A percentile compares a stretch with the other conserved stretches of the same genome.
These are phyloP conservation scores for Crocuta crocuta DNA, from an alignment of 2,113 vertebrate genomes.

Conservation along the genomic window DNA sequence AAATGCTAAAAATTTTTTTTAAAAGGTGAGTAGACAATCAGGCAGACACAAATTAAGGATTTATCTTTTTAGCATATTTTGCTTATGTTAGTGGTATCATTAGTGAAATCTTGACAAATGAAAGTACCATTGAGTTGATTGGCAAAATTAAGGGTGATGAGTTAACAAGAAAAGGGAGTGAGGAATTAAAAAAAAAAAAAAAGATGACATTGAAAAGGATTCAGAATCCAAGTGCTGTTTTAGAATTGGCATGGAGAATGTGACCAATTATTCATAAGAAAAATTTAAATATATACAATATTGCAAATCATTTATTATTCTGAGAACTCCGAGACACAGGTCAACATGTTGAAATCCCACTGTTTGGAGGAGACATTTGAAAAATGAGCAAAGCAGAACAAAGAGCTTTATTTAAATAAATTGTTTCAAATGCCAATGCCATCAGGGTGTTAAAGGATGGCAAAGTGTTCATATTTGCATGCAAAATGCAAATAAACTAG, in stretches of 20 bases:
- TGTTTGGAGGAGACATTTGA: background rate
- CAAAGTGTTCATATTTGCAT: background rate
- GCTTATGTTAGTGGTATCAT: background rate
- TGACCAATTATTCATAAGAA: background rate
- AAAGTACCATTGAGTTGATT: background rate
- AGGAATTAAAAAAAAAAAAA: background rate
- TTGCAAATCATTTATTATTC: background rate
- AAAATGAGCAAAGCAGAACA: background rate
- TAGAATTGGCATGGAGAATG: background rate
- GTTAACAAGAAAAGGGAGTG: background rate
- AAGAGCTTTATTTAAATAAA: background rate
- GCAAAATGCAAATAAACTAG: background rate
- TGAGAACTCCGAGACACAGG: background rate
- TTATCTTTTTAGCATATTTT: background rate
- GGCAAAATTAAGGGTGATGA: background rate
- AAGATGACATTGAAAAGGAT: background rate
- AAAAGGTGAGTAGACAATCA: background rate
- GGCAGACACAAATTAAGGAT: background rate
- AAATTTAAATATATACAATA: constrained; percentile 14
- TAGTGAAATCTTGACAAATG: background rate
- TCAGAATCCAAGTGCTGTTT: background rate
- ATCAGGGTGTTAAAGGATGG: background rate
- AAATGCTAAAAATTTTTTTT: too few species aligned
- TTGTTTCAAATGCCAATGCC: background rate
- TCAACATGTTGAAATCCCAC: background rate